Base-by-base conservation (phyloP, 1,140 invertebrate species). In the Leptinotarsa defecta region DNA sequence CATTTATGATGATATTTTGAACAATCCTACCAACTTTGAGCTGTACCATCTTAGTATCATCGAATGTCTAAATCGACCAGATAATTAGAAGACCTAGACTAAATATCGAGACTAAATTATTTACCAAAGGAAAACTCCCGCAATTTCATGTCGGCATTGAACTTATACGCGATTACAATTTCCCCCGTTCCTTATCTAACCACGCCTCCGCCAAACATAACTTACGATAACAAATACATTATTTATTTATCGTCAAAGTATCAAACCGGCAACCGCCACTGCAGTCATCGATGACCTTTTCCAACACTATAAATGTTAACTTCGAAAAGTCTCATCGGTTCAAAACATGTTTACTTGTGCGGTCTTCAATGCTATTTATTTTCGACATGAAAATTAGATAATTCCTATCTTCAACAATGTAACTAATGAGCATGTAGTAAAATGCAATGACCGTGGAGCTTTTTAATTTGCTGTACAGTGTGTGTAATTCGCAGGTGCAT, bases 221-320 rank as follows among this genome's bases (percentile, higher is more conserved):
- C 52, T 57, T 4, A 43, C 34, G 34, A 43, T 57, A 15, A 57
- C 13, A 13, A 57, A 57, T 57, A 17, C n/a, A 19, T 57, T 57
- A 57, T 57, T 57, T 19, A 57, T 57, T 34, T 19, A 43, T 43
- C 34, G 34, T 43, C 34, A 43, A 43, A 11, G 13, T 57, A n/a
- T 57, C 15, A 15, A 57, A 57, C 52, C 17, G 4, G 52, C 52
- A 57, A 57, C 52, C 52, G 15, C 15, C 52, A 19, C 15, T 57
- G 52, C 17, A 43, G 34, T 57, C 52, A 19, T 57, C 17, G 15
- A 57, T 57, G 52, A 57, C 52, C 52, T 57, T 57, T 19, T 15
- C n/a, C 52, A 57, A 57, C 52, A 57, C 52, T 57, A 57, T 57
- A 57, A 57, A 57, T 57, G 52, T 57, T 57, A 57, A 57, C 52